Base-by-base conservation (phyloP, 2,888 invertebrate species). In the Deroplatys truncata region DNA sequence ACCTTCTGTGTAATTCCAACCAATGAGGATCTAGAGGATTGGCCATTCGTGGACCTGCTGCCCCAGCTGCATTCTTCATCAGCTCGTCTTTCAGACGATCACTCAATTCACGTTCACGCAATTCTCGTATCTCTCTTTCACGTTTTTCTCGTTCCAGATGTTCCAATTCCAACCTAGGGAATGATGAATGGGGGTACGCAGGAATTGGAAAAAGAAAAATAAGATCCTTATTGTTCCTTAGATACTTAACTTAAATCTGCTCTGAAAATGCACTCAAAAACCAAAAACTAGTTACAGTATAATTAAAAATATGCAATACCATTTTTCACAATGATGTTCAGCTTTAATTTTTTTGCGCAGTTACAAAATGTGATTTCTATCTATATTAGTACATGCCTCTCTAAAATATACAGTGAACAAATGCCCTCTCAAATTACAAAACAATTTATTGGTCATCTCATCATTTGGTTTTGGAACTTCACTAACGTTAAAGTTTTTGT, bases 51-150 rank as follows among this genome's bases (percentile, higher is more conserved):
- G 95, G 95, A 43, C 95, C 95, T 28, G 95, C 95, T 28, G 95
- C 95, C 29, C 91, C 91, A 84, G 91, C 91, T 83, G 96, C 95
- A 93, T 95, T 96, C 94, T 98, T 97, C 94, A 97, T 94, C 91
- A 98, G 95, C 93, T 98, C 98, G 92, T 98, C 98, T 94, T 98
- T 98, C 91, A 98, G 94, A 91, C 98, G 95, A 92, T 98, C 98
- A 92, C 97, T 97, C 91, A 98, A 94, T 93, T 98, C 98, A 91
- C 97, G 94, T 93, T 97, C 97, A 29, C 97, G 94, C 88, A 97
- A 93, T 92, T 98, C 98, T 31, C 95, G 92, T 82, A 96, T 93
- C 92, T 96, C 95, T 15, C 95, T 93, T 91, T 95, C 95, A 86
- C 97, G 94, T 91, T 97, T 97, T 93, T 97, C 97, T 89, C 97